A percentile compares a stretch with the other conserved stretches of the same genome.
phyloP scores from a whole-genome alignment of 2,888 invertebrate species.

The Eremobia ochroleuca region DNA sequence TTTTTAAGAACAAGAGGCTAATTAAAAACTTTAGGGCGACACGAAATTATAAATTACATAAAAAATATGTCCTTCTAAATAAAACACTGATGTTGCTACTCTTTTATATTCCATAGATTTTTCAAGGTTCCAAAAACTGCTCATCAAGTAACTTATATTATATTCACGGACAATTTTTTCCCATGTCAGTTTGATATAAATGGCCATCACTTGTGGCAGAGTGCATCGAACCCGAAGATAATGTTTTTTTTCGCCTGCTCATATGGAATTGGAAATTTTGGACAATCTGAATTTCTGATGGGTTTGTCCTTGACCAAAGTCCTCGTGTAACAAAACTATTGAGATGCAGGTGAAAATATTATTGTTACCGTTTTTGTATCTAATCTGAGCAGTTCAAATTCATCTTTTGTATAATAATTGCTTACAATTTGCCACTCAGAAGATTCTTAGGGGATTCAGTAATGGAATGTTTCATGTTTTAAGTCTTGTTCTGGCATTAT shows the following conservation, averaged over 20 bases:
- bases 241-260: conserved; percentile 66
- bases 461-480: conserved; percentile 1
- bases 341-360: conserved; percentile 62
- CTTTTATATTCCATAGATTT: conserved; percentile 28
- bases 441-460: not conserved
- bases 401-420: not conserved
- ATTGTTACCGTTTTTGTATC: conserved; percentile 25
- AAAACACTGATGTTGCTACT: conserved; percentile 9
- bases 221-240: conserved; percentile 73
- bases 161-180: conserved; percentile 51
- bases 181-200: conserved; percentile 45
- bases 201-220: conserved; percentile 62
- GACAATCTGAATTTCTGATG: conserved; percentile 77
- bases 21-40: conserved; percentile 17
- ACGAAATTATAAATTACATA: not conserved
- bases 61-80: conserved; percentile 5
- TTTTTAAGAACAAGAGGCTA: conserved; percentile 10
- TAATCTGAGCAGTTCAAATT: conserved; percentile 23
- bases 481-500: not conserved
- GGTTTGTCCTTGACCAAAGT: conserved; percentile 77
- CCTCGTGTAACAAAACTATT: conserved; percentile 64
- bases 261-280: conserved; percentile 74
- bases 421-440: not conserved
- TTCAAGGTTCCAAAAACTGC: conserved; percentile 40
- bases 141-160: conserved; percentile 22